Evolutionary conservation across 2,888 invertebrate species (phyloP).

Genomic region (Drosophila dives): DNA sequence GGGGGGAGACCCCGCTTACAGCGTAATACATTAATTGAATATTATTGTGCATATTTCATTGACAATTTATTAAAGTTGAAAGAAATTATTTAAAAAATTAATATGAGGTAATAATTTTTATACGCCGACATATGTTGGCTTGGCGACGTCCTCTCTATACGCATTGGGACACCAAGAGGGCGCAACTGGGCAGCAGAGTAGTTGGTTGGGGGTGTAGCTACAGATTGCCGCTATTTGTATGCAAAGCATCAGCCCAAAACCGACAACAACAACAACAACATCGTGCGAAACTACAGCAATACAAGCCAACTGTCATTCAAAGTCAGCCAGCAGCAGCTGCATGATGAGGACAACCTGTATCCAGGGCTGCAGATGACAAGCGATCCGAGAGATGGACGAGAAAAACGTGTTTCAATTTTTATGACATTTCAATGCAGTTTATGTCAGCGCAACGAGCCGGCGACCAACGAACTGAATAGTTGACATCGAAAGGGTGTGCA

Average conservation of each 20-base stretch:
- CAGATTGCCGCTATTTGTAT: constrained; percentile 72
- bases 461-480: constrained; percentile 30
- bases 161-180: constrained; percentile 41
- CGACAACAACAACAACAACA: constrained; percentile 50
- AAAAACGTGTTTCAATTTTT: constrained; percentile 76
- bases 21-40: constrained; percentile 55
- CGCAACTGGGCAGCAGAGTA: constrained; percentile 13
- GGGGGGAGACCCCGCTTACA: constrained; percentile 1
- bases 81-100: constrained; percentile 34
- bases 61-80: constrained; percentile 26
- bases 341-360: constrained; percentile 14
- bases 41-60: constrained; percentile 52
- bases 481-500: neutral
- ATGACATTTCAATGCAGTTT: constrained; percentile 81
- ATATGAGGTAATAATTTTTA: constrained; percentile 67
- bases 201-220: constrained; percentile 30
- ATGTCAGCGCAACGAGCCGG: constrained; percentile 70
- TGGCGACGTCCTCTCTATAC: constrained; percentile 44
- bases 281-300: constrained; percentile 49
- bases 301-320: constrained; percentile 63
- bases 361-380: constrained; percentile 27
- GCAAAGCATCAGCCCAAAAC: constrained; percentile 67
- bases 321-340: constrained; percentile 43
- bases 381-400: constrained; percentile 29
- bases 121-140: constrained; percentile 28